Percentiles rank a stretch among this genome's conserved stretches.
Conservation (phyloP, 2,888 invertebrate genomes). For the Ecdyonurus torrentis region DNA sequence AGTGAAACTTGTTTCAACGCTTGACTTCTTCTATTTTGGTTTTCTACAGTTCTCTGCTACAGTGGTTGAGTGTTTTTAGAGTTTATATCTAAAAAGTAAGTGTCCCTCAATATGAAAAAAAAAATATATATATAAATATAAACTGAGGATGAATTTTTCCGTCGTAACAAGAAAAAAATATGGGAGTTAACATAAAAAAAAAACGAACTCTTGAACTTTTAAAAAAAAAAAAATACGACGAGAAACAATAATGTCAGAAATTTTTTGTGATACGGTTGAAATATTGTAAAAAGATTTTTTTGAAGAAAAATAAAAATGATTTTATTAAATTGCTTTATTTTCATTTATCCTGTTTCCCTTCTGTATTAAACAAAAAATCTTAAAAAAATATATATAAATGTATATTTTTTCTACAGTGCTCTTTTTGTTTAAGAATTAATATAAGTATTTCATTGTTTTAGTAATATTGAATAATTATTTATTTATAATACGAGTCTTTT, state of each 20-base stretch:
- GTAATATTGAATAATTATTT: no score
- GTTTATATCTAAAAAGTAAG: not conserved
- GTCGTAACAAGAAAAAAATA: no score
- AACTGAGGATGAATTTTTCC: not conserved
- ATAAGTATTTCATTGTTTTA: no score
- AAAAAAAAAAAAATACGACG: not conserved
- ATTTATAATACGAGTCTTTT: no score
- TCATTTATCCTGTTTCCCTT: no score
- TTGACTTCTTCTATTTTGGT: not conserved
- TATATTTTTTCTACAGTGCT: no score
- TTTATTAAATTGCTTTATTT: no score
- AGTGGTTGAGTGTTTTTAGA: not conserved
- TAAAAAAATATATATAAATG: no score
- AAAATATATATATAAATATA: not conserved
- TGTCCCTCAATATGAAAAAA: not conserved
- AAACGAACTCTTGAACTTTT: not conserved
- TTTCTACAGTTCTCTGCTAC: not conserved
- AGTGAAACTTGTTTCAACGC: no score
- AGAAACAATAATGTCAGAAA: not conserved
- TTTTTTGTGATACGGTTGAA: constrained; percentile 1
- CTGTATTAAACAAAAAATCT: no score
- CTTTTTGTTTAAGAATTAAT: no score
- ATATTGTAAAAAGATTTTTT: not conserved
- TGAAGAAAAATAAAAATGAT: not conserved
- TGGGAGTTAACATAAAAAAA: no score